Evolutionary conservation across 1,140 invertebrate species (phyloP).

Genomic region (Pararge aegeria): DNA sequence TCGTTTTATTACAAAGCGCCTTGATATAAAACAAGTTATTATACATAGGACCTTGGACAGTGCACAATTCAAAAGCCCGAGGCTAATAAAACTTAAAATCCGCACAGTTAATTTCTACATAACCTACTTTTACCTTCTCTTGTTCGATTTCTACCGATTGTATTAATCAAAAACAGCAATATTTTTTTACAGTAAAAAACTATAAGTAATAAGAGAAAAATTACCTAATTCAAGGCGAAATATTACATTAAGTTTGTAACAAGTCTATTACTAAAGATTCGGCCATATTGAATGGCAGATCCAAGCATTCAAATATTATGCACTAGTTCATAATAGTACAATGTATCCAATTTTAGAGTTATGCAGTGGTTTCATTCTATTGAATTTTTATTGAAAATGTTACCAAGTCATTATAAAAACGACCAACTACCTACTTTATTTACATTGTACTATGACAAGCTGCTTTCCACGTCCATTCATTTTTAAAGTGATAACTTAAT

Average conservation of each 20-base stretch:
- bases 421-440: no score
- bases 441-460: no score
- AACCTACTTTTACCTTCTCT: conserved; percentile 32
- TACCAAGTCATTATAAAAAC: no score
- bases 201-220: background rate
- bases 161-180: background rate
- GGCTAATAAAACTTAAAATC: conserved; percentile 32
- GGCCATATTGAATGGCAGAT: no score
- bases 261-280: no score
- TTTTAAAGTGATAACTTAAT: no score
- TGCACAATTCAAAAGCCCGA: conserved; percentile 32
- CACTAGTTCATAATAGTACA: no score
- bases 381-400: no score
- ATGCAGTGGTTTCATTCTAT: no score
- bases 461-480: no score
- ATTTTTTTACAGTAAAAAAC: background rate
- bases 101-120: conserved; percentile 15
- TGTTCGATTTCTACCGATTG: conserved; percentile 9
- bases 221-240: background rate
- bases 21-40: conserved; percentile 31
- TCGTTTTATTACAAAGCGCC: background rate
- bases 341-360: no score
- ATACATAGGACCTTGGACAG: conserved; percentile 30
- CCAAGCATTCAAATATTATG: no score
- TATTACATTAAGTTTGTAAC: background rate